Evolutionary conservation across 2,888 invertebrate genomes (phyloP).

Genomic region (Calliopum simillimum): DNA sequence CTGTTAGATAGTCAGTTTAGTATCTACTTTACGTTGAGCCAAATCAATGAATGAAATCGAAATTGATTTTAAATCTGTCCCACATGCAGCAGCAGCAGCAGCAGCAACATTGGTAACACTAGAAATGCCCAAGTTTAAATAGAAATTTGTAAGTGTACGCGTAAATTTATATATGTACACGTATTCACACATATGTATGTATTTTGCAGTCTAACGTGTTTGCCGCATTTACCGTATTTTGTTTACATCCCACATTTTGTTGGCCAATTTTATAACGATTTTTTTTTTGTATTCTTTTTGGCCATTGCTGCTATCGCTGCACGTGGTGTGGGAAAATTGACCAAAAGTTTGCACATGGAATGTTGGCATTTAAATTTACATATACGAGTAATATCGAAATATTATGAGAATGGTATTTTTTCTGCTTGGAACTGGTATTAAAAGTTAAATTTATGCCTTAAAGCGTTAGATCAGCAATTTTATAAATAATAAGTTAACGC

Average conservation of each 20-base stretch:
- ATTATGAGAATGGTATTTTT: no score
- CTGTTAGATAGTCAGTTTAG: not conserved
- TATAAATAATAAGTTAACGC: no score
- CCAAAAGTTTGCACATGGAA: not conserved
- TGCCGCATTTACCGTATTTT: slow-evolving; percentile 2
- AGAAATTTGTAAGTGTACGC: not conserved
- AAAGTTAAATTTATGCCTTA: no score
- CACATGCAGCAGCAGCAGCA: slow-evolving; percentile 11
- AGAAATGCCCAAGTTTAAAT: not conserved
- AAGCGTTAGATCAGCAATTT: no score
- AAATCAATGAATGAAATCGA: slow-evolving; percentile 41
- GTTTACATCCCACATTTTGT: not conserved
- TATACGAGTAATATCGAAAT: no score
- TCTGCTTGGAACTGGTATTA: no score
- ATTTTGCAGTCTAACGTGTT: slow-evolving; percentile 25
- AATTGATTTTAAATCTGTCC: slow-evolving; percentile 21
- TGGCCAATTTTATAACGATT: not conserved
- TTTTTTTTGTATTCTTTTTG: not conserved
- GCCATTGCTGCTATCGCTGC: not conserved
- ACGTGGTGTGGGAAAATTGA: slow-evolving; percentile 35
- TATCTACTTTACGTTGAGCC: not conserved
- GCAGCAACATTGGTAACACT: no score
- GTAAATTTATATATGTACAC: no score
- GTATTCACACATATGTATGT: no score
- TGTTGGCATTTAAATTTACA: slow-evolving; percentile 4